Base-by-base conservation (phyloP, 2,797 vertebrate species). In the Lepus oiostolus region DNA sequence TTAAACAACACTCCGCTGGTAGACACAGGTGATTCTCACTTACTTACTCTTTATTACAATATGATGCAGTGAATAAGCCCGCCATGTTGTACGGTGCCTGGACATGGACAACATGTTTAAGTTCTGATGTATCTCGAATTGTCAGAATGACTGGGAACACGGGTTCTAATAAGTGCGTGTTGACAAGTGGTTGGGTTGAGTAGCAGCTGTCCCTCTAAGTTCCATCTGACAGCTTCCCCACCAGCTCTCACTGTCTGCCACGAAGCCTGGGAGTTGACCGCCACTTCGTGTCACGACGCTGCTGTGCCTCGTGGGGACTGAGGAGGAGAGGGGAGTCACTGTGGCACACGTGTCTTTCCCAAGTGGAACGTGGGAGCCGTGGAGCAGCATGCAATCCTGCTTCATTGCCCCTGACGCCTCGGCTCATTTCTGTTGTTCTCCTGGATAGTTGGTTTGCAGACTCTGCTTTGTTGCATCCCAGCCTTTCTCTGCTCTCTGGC, bases 191-290 rank as follows among this genome's bases (percentile, higher is more conserved):
- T 17, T 42, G 90, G 22, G n/a, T 28, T 12, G 11, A 62, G 47
- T 19, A 22, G 26, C 74, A 24, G 28, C 42, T 79, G 68, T 67
- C 47, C 14, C 62, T 84, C 5, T 65, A 32, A 75, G 35, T 68
- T 28, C 62, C 6, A 1, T 4, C 2, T 14, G 14, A 1, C 22
- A 2, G 28, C 10, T 80, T 19, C 32, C 35, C 26, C 2, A 0
- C 16, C 83, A 12, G 21, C 28, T 17, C 38, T 10, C 11, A 0
- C 68, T 1, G 2, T 28, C 11, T 58, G 62, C 19, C 0, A 1
- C 9, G 1, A 24, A 80, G 24, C 35, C 67, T 47, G 22, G 63
- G 71, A 16, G 14, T 1, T 30, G 68, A 14, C 10, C 22, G 28
- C 4, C 62, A 2, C 8, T 14, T 7, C 58, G 26, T 7, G 12